These are phyloP conservation scores for Lineus longissimus DNA, from an alignment of 1,140 invertebrate genomes.

Conservation along the genomic window DNA sequence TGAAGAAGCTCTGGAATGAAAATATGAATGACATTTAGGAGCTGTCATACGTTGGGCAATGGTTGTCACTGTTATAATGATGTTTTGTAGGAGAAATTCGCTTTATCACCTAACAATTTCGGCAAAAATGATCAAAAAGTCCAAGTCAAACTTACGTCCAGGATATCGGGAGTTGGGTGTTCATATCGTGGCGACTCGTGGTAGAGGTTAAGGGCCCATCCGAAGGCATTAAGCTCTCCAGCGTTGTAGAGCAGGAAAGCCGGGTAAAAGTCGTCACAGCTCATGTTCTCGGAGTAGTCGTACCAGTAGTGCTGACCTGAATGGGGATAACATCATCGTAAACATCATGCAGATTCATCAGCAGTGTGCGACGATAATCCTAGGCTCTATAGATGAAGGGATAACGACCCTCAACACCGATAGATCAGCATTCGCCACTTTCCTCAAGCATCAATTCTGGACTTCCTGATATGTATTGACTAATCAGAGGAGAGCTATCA, in stretches of 20 bases:
- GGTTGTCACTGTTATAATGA: slow-evolving; percentile 12
- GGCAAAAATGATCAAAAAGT: too few relatives aligned
- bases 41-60: slow-evolving; percentile 10
- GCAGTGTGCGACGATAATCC: too few relatives aligned
- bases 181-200: slow-evolving; percentile 24
- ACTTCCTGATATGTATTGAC: too few relatives aligned
- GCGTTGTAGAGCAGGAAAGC: slow-evolving; percentile 45
- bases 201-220: slow-evolving; percentile 32
- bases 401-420: too few relatives aligned
- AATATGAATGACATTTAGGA: not conserved
- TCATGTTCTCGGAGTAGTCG: slow-evolving; percentile 26
- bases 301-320: slow-evolving; percentile 43
- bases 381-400: too few relatives aligned
- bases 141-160: slow-evolving; percentile 20
- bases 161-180: slow-evolving; percentile 24
- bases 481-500: too few relatives aligned
- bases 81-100: too few relatives aligned
- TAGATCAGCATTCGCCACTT: too few relatives aligned
- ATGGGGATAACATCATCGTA: not conserved
- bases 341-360: too few relatives aligned
- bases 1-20: slow-evolving; percentile 11
- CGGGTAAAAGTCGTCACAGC: slow-evolving; percentile 39
- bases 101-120: too few relatives aligned
- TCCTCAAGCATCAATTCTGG: too few relatives aligned
- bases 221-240: slow-evolving; percentile 44